Percentiles rank a stretch among this genome's conserved stretches.
Evolutionary conservation across 2,888 invertebrate genomes (phyloP).

Genomic region (Pandemis cinnamomeana): DNA sequence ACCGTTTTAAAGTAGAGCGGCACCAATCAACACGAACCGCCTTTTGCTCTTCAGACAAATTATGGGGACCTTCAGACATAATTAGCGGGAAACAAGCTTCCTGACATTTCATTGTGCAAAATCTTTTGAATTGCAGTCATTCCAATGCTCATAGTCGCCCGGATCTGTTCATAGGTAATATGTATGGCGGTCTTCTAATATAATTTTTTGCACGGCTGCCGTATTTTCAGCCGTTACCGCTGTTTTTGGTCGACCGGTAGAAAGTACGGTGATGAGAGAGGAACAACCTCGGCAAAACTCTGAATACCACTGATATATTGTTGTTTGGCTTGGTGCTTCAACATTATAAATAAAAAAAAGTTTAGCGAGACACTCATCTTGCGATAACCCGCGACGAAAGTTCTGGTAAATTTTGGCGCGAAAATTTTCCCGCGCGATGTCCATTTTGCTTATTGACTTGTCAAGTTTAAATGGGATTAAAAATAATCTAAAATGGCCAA

Average conservation of each 20-base stretch:
- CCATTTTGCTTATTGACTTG: background rate
- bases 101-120: slow-evolving; percentile 12
- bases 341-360: slow-evolving; percentile 11
- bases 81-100: slow-evolving; percentile 20
- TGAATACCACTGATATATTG: slow-evolving; percentile 6
- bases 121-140: slow-evolving; percentile 16
- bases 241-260: slow-evolving; percentile 10
- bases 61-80: slow-evolving; percentile 13
- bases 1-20: slow-evolving; percentile 14
- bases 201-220: background rate
- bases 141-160: background rate
- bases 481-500: background rate
- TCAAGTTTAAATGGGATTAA: background rate
- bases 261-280: background rate
- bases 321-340: slow-evolving; percentile 6
- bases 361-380: slow-evolving; percentile 3
- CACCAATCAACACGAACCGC: slow-evolving; percentile 6
- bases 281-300: slow-evolving; percentile 2
- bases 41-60: slow-evolving; percentile 14
- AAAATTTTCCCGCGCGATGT: background rate
- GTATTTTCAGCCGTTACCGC: slow-evolving; percentile 6
- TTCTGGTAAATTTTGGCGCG: slow-evolving; percentile 7
- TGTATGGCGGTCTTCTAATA: background rate
- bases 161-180: slow-evolving; percentile 6
- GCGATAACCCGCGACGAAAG: slow-evolving; percentile 4